Percentiles rank a stretch among this genome's conserved stretches.
These are phyloP conservation scores for Psittacara wagleri DNA, from an alignment of 2,113 vertebrate species.

Conservation along the genomic window DNA sequence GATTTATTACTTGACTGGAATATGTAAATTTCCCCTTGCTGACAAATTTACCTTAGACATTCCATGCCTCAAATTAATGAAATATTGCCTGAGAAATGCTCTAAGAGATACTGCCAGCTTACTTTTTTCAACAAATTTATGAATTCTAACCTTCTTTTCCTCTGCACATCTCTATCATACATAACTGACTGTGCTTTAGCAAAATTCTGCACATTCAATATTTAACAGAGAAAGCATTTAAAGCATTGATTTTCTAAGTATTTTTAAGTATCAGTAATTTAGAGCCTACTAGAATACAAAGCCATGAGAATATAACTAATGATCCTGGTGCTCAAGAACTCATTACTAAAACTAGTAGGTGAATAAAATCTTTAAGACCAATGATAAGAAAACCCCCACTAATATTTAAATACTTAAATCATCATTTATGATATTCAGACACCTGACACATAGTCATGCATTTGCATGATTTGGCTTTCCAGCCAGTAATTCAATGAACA, in stretches of 20 bases:
- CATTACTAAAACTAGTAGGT: constrained; percentile 11
- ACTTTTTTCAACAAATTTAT: not conserved
- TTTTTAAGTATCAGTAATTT: constrained; percentile 64
- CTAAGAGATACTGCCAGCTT: not conserved
- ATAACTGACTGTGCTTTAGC: not conserved
- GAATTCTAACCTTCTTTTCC: not conserved
- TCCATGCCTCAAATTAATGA: not conserved
- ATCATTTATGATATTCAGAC: not conserved
- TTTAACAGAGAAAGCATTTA: constrained; percentile 32
- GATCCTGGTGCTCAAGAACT: not conserved
- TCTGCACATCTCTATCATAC: not conserved
- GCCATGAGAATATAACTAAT: constrained; percentile 37
- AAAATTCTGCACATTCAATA: not conserved
- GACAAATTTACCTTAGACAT: not conserved
- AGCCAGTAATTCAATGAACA: not conserved
- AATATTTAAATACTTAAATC: constrained; percentile 34
- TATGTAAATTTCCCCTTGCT: not conserved
- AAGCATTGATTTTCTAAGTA: constrained; percentile 36
- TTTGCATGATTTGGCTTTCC: not conserved
- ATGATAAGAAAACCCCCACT: constrained; percentile 6
- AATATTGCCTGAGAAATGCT: not conserved
- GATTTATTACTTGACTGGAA: not conserved
- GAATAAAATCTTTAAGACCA: constrained; percentile 54
- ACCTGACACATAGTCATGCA: not conserved
- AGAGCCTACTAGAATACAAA: constrained; percentile 14